A percentile compares a stretch with the other conserved stretches of the same genome.
These are phyloP conservation scores for Pedionomus torquatus DNA, from an alignment of 2,113 vertebrate species.

Conservation along the genomic window DNA sequence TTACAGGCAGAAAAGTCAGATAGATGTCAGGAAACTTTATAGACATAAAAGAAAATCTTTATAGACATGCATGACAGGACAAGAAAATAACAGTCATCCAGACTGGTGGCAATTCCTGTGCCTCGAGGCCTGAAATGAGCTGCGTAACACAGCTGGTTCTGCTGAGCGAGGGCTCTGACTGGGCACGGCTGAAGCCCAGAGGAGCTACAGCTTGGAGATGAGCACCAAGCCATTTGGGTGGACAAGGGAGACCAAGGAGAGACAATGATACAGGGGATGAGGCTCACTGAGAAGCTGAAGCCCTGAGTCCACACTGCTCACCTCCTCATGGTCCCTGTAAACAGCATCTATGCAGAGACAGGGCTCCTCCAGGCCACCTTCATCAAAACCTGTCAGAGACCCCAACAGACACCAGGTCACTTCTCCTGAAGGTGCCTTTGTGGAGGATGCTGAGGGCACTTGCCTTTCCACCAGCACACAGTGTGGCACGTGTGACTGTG, in stretches of 20 bases:
- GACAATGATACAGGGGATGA: neutral
- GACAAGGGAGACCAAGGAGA: no score
- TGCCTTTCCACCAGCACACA: neutral
- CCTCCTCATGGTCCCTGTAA: accelerated
- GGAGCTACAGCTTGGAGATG: neutral
- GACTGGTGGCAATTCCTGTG: neutral
- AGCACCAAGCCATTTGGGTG: neutral
- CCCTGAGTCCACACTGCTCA: accelerated
- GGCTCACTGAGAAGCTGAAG: neutral
- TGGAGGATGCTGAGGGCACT: neutral
- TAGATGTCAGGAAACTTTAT: neutral
- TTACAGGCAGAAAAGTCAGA: neutral
- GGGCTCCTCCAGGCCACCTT: accelerated
- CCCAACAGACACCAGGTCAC: accelerated
- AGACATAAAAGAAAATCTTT: neutral
- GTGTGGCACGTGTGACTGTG: accelerated
- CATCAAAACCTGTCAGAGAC: neutral
- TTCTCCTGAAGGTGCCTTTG: neutral
- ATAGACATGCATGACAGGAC: neutral
- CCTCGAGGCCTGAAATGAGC: neutral
- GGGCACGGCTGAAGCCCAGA: accelerated
- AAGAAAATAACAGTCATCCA: neutral
- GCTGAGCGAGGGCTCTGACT: accelerated
- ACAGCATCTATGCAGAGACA: accelerated
- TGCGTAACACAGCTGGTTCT: neutral